Base-by-base conservation (phyloP, 2,888 invertebrate genomes). In the Volucella bombylans region DNA sequence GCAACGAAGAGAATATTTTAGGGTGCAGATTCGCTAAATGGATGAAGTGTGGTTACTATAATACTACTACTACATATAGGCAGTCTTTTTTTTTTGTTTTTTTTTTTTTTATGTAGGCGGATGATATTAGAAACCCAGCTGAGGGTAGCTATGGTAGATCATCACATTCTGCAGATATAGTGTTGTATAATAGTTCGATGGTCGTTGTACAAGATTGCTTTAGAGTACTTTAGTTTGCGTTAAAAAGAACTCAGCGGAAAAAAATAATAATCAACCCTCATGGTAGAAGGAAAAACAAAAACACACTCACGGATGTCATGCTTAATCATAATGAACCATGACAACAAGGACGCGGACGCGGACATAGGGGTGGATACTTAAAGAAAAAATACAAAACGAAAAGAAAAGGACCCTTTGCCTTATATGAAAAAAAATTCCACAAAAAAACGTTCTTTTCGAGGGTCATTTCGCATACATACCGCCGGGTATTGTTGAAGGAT, bases 311-410 rank as follows among this genome's bases (percentile, higher is more conserved):
- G 74, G 67, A 74, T 83, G 80, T 83, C 83, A 83, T 83, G 83
- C 71, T 83, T 80, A 83, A 83, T 83, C 80, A 83, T 83, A 83
- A 83, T 83, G 74, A 83, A 83, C 80, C 55, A 23, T 73, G 50
- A 64, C 50, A 15, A 39, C 45, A 52, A 67, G 39, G 23, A 79
- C 41, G 67, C 18, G 50, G 41, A 57, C 69, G 49, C 64, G 64
- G 76, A 77, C 67, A 67, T 47, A 57, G 43, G 77, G 83, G 65
- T 83, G 80, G 74, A 69, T 69, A 80, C 67, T 76, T 61, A 57
- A 67, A 59, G 1, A 76, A 52, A 67, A 38, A 52, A 62, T 43
- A 18, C 0, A 31, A 31, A 31, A 31, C 6, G 6, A 31, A 31
- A 1, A 31, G 31, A 18, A 47, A 68, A 62, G 69, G 69, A 50